phyloP scores from a whole-genome alignment of 2,113 vertebrate species.

The Calidris pygmaea region DNA sequence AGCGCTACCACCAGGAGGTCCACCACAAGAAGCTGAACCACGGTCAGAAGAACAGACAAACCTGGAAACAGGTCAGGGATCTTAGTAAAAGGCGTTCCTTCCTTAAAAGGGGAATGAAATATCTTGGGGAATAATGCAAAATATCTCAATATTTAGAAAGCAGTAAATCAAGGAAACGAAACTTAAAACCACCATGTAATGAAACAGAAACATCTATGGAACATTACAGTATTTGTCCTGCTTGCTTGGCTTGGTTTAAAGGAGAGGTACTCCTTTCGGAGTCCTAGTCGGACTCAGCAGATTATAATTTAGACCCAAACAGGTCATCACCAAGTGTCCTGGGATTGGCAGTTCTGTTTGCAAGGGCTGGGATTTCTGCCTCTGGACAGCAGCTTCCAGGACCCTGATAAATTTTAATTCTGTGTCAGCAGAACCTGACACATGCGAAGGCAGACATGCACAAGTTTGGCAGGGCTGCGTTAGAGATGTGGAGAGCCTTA shows the following conservation, averaged over 20 bases:
- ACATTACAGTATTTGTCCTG: not conserved
- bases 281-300: not conserved
- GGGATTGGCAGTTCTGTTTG: not conserved
- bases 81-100: not conserved
- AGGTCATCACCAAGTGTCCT: not conserved
- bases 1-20: slow-evolving; percentile 41
- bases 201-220: not conserved
- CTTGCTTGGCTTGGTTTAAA: not conserved
- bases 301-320: not conserved
- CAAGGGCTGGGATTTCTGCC: not conserved
- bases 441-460: fast-evolving
- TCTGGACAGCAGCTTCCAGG: not conserved
- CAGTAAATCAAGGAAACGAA: not conserved
- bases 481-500: not conserved
- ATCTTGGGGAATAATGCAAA: not conserved
- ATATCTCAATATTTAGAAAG: not conserved
- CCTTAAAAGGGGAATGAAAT: not conserved
- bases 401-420: not conserved
- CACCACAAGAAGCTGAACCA: slow-evolving; percentile 32
- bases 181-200: fast-evolving
- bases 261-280: too few relatives aligned
- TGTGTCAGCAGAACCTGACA: not conserved
- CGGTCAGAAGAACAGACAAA: slow-evolving; percentile 52
- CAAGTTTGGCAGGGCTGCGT: not conserved
- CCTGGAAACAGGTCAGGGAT: slow-evolving; percentile 70